phyloP scores from a whole-genome alignment of 2,888 invertebrate genomes.

The Exephanes ischioxanthus region DNA sequence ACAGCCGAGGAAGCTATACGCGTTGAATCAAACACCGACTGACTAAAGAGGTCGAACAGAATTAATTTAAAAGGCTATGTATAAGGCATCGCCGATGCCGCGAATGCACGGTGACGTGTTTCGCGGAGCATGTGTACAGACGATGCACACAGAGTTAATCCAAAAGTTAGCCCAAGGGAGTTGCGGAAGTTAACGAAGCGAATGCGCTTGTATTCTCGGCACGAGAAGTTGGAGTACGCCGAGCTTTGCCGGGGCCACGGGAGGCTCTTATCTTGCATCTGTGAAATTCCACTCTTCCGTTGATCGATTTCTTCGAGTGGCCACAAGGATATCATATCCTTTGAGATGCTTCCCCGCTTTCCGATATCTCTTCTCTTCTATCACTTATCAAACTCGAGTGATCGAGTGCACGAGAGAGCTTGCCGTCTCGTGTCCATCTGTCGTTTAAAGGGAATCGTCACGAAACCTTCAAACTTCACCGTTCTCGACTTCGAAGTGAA shows the following conservation, averaged over 20 bases:
- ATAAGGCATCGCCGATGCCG: background rate
- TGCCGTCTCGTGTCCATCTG: background rate
- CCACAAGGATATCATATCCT: background rate
- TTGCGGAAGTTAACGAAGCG: slow-evolving; percentile 4
- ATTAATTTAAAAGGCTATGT: background rate
- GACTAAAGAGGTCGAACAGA: slow-evolving; percentile 12
- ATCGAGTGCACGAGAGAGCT: background rate
- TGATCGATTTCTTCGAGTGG: background rate
- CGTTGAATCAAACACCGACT: slow-evolving; percentile 4
- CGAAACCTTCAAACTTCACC: background rate
- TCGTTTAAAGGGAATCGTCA: slow-evolving; percentile 29
- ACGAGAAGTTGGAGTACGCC: background rate
- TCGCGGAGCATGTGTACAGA: background rate
- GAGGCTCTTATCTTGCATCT: background rate
- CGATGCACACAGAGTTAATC: slow-evolving; percentile 5
- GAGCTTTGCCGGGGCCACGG: background rate
- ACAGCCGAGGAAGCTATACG: background rate
- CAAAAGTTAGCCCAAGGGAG: slow-evolving; percentile 7
- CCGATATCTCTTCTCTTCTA: background rate
- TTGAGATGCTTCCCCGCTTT: background rate
- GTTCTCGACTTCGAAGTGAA: background rate
- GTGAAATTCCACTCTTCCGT: background rate
- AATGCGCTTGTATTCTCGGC: background rate
- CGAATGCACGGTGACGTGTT: background rate
- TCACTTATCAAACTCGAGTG: slow-evolving; percentile 9